A percentile compares a stretch with the other conserved stretches of the same genome.
Conservation (phyloP, 2,113 vertebrate genomes). For the Oreochromis niloticus region DNA sequence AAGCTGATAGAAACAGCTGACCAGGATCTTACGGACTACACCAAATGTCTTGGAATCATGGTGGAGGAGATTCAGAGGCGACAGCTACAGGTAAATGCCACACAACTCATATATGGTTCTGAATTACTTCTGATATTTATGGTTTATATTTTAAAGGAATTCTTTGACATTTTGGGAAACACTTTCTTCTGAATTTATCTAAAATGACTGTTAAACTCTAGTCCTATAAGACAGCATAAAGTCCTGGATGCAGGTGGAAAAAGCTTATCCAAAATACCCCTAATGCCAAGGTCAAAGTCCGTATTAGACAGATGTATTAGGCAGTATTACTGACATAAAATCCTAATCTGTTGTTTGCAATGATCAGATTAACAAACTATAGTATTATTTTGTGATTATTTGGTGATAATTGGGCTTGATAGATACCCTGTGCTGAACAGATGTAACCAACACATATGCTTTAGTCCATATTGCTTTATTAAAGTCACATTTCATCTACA, state of each 20-base stretch:
- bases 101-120: background rate
- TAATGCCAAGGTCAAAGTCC: background rate
- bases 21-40: constrained; percentile 77
- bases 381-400: background rate
- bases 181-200: background rate
- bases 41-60: constrained; percentile 72
- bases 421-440: background rate
- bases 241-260: background rate
- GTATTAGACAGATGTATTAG: background rate
- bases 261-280: background rate
- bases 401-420: background rate
- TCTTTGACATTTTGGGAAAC: background rate
- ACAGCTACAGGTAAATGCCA: constrained; percentile 58
- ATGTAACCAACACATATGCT: background rate
- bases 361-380: background rate
- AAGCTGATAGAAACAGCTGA: constrained; percentile 69
- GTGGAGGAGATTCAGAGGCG: constrained; percentile 62
- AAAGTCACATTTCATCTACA: background rate
- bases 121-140: background rate
- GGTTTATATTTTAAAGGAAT: background rate
- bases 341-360: background rate
- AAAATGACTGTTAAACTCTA: background rate
- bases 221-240: background rate
- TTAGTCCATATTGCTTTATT: background rate
- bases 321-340: background rate